These are phyloP conservation scores for Carterocephalus palaemon DNA, from an alignment of 2,888 invertebrate species.

Conservation along the genomic window DNA sequence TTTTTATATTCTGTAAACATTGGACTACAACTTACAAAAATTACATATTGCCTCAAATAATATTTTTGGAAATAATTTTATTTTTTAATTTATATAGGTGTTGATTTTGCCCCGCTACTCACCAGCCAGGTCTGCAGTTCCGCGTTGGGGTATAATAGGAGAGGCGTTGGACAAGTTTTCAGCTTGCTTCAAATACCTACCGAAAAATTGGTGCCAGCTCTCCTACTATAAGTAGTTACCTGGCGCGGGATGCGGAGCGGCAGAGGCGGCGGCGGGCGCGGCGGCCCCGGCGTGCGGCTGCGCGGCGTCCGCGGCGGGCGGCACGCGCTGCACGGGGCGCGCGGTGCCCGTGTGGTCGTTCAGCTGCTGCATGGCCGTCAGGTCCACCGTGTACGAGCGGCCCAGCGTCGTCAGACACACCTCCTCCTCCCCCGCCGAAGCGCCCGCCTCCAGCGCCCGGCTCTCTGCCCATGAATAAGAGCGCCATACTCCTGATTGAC, in stretches of 20 bases:
- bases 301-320: constrained; percentile 58
- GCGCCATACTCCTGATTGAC: constrained; percentile 85
- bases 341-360: constrained; percentile 98
- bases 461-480: constrained; percentile 96
- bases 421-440: constrained; percentile 96
- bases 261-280: constrained; percentile 27
- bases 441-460: constrained; percentile 96
- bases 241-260: constrained; percentile 29
- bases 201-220: too few relatives aligned
- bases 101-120: too few relatives aligned
- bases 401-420: constrained; percentile 95
- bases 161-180: too few relatives aligned
- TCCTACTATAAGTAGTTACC: too few relatives aligned
- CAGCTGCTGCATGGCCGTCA: constrained; percentile 98
- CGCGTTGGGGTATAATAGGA: too few relatives aligned
- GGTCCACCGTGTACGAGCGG: constrained; percentile 96
- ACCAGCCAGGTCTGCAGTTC: too few relatives aligned
- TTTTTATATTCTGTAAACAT: too few relatives aligned
- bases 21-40: too few relatives aligned
- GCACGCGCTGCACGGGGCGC: constrained; percentile 91
- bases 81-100: too few relatives aligned
- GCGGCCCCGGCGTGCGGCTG: constrained; percentile 35
- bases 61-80: too few relatives aligned
- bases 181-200: too few relatives aligned
- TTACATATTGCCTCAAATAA: too few relatives aligned